Evolutionary conservation across 2,797 vertebrate species (phyloP).

Genomic region (Alauda arvensis): DNA sequence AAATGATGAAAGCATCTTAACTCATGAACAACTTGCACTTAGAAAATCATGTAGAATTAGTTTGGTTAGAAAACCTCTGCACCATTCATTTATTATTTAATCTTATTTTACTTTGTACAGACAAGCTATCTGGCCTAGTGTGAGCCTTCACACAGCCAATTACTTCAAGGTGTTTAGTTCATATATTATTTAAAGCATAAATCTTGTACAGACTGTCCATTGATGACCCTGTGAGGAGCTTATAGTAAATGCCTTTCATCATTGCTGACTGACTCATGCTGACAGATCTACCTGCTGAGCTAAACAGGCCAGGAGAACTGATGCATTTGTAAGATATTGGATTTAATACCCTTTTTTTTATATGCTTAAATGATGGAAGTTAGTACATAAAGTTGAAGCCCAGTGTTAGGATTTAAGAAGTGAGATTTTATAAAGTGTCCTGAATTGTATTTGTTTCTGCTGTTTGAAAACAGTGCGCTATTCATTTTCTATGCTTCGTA

Average conservation of each 20-base stretch:
- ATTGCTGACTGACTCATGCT: conserved; percentile 63
- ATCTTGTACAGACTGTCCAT: conserved; percentile 83
- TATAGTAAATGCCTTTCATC: conserved; percentile 82
- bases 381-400: background rate
- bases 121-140: conserved; percentile 80
- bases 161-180: conserved; percentile 87
- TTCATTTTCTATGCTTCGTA: accelerated
- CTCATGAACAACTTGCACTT: conserved; percentile 30
- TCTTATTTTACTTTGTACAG: conserved; percentile 86
- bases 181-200: conserved; percentile 86
- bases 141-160: conserved; percentile 79
- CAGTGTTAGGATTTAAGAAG: conserved; percentile 11
- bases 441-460: background rate
- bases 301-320: conserved; percentile 36
- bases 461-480: background rate
- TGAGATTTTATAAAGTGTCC: background rate
- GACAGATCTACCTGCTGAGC: conserved; percentile 67
- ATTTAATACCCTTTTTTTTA: conserved; percentile 29
- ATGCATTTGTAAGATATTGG: conserved; percentile 40
- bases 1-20: conserved; percentile 36
- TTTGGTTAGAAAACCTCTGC: conserved; percentile 71
- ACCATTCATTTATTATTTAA: conserved; percentile 88
- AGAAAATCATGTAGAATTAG: conserved; percentile 43
- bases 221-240: conserved; percentile 75
- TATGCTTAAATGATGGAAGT: conserved; percentile 23